Percentiles rank a stretch among this genome's conserved stretches.
These are phyloP conservation scores for Sycobia sp. DNA, from an alignment of 1,140 invertebrate genomes.

Conservation along the genomic window DNA sequence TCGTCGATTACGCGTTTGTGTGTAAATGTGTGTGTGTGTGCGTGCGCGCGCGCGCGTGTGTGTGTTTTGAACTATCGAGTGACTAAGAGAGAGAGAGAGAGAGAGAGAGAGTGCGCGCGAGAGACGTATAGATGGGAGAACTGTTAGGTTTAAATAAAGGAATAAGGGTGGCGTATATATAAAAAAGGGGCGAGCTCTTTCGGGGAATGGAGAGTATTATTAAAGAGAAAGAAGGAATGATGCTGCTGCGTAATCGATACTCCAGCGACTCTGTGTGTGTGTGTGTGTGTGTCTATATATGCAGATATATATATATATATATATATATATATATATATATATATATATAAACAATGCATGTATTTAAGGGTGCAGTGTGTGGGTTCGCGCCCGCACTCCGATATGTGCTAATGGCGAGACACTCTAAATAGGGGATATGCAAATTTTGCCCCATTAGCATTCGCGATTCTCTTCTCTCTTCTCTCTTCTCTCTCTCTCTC, in stretches of 20 bases:
- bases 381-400: constrained; percentile 2
- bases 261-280: constrained; percentile 1
- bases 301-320: no score
- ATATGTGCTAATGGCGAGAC: constrained; percentile 39
- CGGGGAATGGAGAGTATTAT: constrained; percentile 34
- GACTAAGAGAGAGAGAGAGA: no score
- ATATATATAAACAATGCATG: no score
- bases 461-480: constrained; percentile 21
- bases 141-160: constrained; percentile 42
- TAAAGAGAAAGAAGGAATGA: constrained; percentile 31
- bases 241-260: constrained; percentile 42
- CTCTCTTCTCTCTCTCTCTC: constrained; percentile 27
- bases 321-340: no score
- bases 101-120: no score
- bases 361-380: no score
- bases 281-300: not conserved
- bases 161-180: constrained; percentile 35
- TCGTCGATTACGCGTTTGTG: no score
- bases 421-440: constrained; percentile 37
- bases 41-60: no score
- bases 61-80: no score
- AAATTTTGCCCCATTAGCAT: constrained; percentile 41
- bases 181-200: constrained; percentile 35
- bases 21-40: no score
- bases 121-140: no score